These are phyloP conservation scores for Agriopis leucophaearia DNA, from an alignment of 2,888 invertebrate genomes.

Conservation along the genomic window DNA sequence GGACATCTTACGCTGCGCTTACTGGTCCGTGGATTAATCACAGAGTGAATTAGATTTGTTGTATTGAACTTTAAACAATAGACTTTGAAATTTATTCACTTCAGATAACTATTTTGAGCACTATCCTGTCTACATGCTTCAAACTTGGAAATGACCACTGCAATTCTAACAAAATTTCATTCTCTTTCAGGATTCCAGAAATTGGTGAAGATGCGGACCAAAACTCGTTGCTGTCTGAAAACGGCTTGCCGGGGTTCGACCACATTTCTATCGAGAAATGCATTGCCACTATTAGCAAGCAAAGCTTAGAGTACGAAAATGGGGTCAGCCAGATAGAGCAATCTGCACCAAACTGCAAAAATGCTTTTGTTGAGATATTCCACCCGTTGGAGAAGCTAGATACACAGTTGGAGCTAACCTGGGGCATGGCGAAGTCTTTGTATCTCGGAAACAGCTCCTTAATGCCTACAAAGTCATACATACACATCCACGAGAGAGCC, in stretches of 20 bases:
- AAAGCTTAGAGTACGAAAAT: conserved; percentile 93
- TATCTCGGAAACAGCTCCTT: conserved; percentile 92
- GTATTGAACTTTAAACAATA: no score
- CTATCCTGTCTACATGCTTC: no score
- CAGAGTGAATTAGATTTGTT: no score
- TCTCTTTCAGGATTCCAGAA: conserved; percentile 89
- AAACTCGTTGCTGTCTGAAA: conserved; percentile 90
- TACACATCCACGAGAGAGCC: conserved; percentile 93
- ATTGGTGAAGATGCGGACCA: conserved; percentile 94
- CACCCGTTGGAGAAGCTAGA: conserved; percentile 91
- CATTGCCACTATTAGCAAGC: conserved; percentile 93
- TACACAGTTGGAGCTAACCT: conserved; percentile 92
- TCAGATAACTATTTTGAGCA: no score
- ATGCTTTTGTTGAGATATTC: conserved; percentile 90
- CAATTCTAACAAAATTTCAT: conserved; percentile 10
- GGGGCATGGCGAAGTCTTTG: conserved; percentile 95
- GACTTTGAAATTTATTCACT: no score
- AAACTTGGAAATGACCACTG: neutral
- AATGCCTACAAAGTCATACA: conserved; percentile 92
- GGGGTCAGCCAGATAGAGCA: conserved; percentile 89
- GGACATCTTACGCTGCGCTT: no score
- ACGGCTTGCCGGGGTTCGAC: conserved; percentile 93
- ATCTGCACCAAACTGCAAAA: conserved; percentile 73
- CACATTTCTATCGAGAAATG: conserved; percentile 94
- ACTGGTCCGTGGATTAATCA: no score